Percentiles rank a stretch among this genome's conserved stretches.
Conservation (phyloP, 2,113 vertebrate species). For the Syngnathus scovelli region DNA sequence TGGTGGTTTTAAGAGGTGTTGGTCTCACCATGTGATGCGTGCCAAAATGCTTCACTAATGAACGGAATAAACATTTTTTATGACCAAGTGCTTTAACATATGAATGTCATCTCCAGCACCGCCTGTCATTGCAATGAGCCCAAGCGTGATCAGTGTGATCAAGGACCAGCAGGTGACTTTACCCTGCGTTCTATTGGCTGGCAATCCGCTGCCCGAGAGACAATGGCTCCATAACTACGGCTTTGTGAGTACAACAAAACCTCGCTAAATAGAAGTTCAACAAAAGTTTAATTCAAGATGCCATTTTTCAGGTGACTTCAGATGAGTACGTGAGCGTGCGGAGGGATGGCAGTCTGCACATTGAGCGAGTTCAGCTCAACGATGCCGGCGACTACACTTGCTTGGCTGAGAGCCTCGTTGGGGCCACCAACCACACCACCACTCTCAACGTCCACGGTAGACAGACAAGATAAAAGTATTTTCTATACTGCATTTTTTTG, state of each 20-base stretch:
- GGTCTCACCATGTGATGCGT: no score
- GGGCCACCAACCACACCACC: constrained; percentile 81
- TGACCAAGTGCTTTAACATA: background rate
- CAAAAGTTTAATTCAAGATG: background rate
- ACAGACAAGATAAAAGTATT: background rate
- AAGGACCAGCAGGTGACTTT: constrained; percentile 89
- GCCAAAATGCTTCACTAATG: constrained; percentile 8
- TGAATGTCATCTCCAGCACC: constrained; percentile 66
- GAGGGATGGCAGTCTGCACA: constrained; percentile 87
- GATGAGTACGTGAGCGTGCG: constrained; percentile 80
- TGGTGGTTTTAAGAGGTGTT: background rate
- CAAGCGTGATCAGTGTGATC: constrained; percentile 77
- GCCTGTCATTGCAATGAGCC: constrained; percentile 85
- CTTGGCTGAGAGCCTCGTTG: constrained; percentile 81
- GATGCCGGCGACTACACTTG: constrained; percentile 86
- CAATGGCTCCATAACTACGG: constrained; percentile 87
- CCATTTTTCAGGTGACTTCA: constrained; percentile 76
- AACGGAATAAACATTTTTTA: background rate
- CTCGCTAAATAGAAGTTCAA: background rate
- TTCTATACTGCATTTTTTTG: no score
- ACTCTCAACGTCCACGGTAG: constrained; percentile 79
- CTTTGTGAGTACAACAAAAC: constrained; percentile 69
- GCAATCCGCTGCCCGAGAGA: constrained; percentile 89
- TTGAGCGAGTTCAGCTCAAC: constrained; percentile 82
- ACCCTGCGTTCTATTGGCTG: constrained; percentile 85